Conservation (phyloP, 2,888 invertebrate species). For the Diaphora mendica region DNA sequence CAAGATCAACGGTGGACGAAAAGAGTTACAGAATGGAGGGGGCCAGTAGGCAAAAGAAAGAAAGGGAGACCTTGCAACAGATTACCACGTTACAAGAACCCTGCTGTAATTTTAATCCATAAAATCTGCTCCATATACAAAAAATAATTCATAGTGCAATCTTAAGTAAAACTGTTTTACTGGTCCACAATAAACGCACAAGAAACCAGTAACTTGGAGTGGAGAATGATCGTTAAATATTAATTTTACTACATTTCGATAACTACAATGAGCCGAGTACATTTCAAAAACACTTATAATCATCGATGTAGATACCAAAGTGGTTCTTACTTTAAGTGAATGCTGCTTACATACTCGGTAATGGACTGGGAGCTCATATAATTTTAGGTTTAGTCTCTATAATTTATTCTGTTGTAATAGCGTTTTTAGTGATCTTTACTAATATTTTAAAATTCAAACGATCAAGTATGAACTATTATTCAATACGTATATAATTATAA, state of each 20-base stretch:
- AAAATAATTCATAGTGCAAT: background rate
- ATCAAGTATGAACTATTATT: background rate
- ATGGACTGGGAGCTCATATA: constrained; percentile 63
- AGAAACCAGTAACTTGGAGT: constrained; percentile 22
- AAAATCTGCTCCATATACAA: background rate
- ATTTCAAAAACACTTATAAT: constrained; percentile 56
- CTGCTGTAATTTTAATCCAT: background rate
- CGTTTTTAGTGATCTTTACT: background rate
- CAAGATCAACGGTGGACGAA: no score
- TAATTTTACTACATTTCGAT: constrained; percentile 61
- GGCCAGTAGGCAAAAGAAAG: no score
- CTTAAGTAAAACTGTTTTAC: background rate
- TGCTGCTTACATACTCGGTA: constrained; percentile 65
- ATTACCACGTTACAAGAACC: background rate
- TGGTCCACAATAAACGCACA: constrained; percentile 21
- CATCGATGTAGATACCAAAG: constrained; percentile 62
- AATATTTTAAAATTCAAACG: background rate
- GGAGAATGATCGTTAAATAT: constrained; percentile 55
- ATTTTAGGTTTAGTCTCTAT: constrained; percentile 57
- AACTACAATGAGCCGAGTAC: constrained; percentile 52
- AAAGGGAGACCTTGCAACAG: no score
- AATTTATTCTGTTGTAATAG: constrained; percentile 31
- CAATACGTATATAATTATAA: no score
- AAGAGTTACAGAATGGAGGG: no score
- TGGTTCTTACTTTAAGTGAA: constrained; percentile 76